Base-by-base conservation (phyloP, 2,888 invertebrate species). In the Lasioglossum calceatum region DNA sequence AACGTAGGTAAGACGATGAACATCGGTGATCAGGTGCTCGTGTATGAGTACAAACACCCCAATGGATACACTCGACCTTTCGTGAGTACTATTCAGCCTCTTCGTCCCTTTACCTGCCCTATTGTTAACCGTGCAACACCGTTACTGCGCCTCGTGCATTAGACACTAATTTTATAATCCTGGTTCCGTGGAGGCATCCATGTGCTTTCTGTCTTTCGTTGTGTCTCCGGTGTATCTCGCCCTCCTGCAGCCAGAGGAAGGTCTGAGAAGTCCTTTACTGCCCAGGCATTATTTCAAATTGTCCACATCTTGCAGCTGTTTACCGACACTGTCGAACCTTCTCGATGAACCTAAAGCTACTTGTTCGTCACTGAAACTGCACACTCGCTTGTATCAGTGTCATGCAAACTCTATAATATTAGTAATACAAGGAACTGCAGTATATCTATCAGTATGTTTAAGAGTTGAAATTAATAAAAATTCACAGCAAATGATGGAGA, bases 161-260 rank as follows among this genome's bases (percentile, higher is more conserved):
- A 91, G 92, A 86, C 87, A 88, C 93, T 92, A 82, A 86, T 84
- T 89, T 94, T 92, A 92, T 94, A 94, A 94, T 94, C 94, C 81
- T 78, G 5, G 86, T 84, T 85, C 86, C 77, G 79, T 71, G 36
- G 64, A 82, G 76, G 50, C 71, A 44, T 81, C 80, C 80, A 36
- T 83, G 61, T 61, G 80, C 82, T 79, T 87, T 74, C 54, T 72
- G 80, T 79, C 82, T 77, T 54, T 70, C 79, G 58, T 84, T 77
- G 27, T 44, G 71, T 42, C 42, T 23, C 14, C 71, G 32, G 47
- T 23, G 67, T 75, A 70, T 81, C 71, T 72, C 36, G 58, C 54
- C 54, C 70, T 61, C 42, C 44, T 5, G 47, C 78, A 77, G 75
- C 64, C 72, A 67, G 27, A 19, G 58, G 71, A 80, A 58, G 71